A percentile compares a stretch with the other conserved stretches of the same genome.
Evolutionary conservation across 2,888 invertebrate species (phyloP).

Genomic region (Leucophora obtusa): DNA sequence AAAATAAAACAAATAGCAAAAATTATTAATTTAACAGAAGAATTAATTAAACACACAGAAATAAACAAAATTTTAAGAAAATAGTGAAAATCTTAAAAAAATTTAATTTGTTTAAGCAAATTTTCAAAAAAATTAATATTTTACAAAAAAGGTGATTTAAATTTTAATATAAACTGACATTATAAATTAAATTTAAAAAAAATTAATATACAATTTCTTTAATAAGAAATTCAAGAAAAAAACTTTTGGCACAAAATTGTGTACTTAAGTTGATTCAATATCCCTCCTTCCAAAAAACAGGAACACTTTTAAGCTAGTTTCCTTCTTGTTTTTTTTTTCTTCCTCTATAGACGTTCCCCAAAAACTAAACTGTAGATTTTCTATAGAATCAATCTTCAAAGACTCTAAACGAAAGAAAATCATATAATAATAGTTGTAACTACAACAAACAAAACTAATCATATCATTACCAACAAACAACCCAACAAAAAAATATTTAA

Average conservation of each 20-base stretch:
- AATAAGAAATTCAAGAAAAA: neutral
- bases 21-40: neutral
- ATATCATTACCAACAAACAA: conserved; percentile 44
- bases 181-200: neutral
- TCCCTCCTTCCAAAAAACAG: conserved; percentile 26
- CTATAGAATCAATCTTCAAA: neutral
- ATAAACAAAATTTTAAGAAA: conserved; percentile 29
- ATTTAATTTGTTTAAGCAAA: conserved; percentile 56
- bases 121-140: neutral
- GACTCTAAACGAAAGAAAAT: neutral
- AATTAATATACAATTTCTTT: conserved; percentile 20
- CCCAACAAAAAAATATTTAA: conserved; percentile 15
- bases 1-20: conserved; percentile 41
- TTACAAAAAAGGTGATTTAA: neutral
- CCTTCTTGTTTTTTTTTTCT: conserved; percentile 3
- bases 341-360: neutral
- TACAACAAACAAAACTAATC: conserved; percentile 38
- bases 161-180: neutral
- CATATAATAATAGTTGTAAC: neutral
- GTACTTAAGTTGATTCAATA: conserved; percentile 48
- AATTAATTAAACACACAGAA: conserved; percentile 28
- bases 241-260: conserved; percentile 39
- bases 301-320: neutral
- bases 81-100: conserved; percentile 2
- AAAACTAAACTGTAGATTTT: neutral